Base-by-base conservation (phyloP, 2,797 vertebrate genomes). In the Miichthys miiuy region DNA sequence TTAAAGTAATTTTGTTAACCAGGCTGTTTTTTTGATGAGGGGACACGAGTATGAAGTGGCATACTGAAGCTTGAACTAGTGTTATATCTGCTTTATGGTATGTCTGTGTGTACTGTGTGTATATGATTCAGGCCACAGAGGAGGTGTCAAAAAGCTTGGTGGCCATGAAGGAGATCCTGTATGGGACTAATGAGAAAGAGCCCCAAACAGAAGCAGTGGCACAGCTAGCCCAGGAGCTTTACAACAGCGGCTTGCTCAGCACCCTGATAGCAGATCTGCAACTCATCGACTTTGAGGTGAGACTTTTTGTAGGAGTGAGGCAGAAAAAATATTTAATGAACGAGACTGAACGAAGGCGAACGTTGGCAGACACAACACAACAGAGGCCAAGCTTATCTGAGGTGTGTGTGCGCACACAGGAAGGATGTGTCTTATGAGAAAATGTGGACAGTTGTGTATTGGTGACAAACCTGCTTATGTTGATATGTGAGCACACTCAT, bases 251-350 rank as follows among this genome's bases (percentile, higher is more conserved):
- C 55, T 95, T 99, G 77, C 97, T 99, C 65, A 94, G 97, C 87
- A 98, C 96, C 11, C 94, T 99, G 66, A 95, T 99, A 48, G 97
- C 98, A 0, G 97, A 99, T 73, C 93, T 99, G 75, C 98, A 98
- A 91, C 97, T 98, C 84, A 99, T 99, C 51, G 98, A 99, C 93
- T 99, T 99, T 80, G 98, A 99, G 97, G 98, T 98, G 91, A 87
- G 83, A 69, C 44, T 38, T 41, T 66, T 44, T 6, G 0, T n/a
- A 27, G 9, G 5, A 34, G 4, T 11, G 34, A 51, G 17, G 46
- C 14, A 42, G 2, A 66, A 51, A 12, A 12, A 21, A 16, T 38
- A 21, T 56, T 21, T 25, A 54, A 25, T 38, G 17, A 73, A 47
- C 23, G 17, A 50, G 16, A 48, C 7, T 38, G 13, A 70, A 21